Evolutionary conservation across 2,888 invertebrate species (phyloP).

Genomic region (Leistus spinibarbis): DNA sequence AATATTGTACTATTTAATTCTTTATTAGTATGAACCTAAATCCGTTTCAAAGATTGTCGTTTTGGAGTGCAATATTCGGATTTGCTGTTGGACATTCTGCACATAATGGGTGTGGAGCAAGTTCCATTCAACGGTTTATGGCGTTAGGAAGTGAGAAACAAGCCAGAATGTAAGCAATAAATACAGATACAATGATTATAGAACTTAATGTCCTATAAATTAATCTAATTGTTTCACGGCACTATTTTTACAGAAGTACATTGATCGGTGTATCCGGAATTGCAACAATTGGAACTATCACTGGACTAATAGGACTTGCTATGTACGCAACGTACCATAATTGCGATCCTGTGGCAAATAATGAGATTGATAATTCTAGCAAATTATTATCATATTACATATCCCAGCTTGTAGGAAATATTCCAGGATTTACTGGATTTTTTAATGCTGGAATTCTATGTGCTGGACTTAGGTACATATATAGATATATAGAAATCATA

Average conservation of each 20-base stretch:
- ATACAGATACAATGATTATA: background rate
- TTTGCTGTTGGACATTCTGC: background rate
- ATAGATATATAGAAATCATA: too few species aligned
- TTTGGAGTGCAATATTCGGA: background rate
- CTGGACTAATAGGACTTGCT: background rate
- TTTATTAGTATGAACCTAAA: background rate
- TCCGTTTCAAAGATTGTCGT: background rate
- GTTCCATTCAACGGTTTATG: background rate
- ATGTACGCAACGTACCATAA: background rate
- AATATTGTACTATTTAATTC: background rate
- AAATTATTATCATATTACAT: conserved; percentile 14
- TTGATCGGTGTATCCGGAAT: background rate
- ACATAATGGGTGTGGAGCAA: conserved; percentile 1
- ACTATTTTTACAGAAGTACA: background rate
- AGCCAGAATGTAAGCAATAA: background rate
- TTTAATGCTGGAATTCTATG: conserved; percentile 21
- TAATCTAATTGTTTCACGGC: background rate
- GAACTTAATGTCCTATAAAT: too few species aligned
- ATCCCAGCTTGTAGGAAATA: background rate
- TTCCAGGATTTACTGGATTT: conserved; percentile 16
- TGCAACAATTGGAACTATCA: background rate
- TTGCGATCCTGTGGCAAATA: background rate
- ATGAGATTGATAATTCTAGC: conserved; percentile 1
- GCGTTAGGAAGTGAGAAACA: background rate
- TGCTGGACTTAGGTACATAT: conserved; percentile 16